These are phyloP conservation scores for Agrilus biguttatus DNA, from an alignment of 2,888 invertebrate genomes.

Conservation along the genomic window DNA sequence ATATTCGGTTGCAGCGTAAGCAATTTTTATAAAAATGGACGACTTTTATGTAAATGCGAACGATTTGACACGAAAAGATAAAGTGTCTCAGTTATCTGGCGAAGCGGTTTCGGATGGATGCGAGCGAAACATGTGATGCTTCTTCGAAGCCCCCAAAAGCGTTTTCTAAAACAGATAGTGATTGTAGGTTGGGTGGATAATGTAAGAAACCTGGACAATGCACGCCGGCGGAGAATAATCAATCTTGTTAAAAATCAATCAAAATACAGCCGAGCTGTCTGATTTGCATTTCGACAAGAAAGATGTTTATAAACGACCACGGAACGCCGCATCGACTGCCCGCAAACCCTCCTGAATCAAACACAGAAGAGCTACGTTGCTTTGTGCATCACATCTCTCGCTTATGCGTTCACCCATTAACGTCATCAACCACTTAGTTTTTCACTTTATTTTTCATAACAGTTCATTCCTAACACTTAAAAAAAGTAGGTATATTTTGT, in stretches of 20 bases:
- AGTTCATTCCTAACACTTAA: not conserved
- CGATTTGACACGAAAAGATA: too few relatives aligned
- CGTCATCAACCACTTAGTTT: not conserved
- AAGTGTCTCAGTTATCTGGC: too few relatives aligned
- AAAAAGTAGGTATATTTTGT: not conserved
- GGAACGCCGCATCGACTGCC: slow-evolving; percentile 24
- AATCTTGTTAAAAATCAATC: slow-evolving; percentile 35
- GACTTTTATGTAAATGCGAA: too few relatives aligned
- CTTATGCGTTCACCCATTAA: not conserved
- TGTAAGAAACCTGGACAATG: slow-evolving; percentile 18
- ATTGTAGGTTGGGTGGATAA: slow-evolving; percentile 3
- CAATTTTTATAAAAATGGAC: too few relatives aligned
- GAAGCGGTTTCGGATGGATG: too few relatives aligned
- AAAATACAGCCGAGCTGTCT: slow-evolving; percentile 31
- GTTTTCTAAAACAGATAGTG: not conserved
- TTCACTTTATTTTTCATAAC: not conserved
- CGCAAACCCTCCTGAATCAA: slow-evolving; percentile 9
- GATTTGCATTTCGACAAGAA: slow-evolving; percentile 34
- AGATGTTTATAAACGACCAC: slow-evolving; percentile 34
- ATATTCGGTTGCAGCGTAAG: too few relatives aligned
- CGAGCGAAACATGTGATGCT: too few relatives aligned
- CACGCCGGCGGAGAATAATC: slow-evolving; percentile 28
- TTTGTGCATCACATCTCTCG: too few relatives aligned
- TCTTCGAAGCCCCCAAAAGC: too few relatives aligned
- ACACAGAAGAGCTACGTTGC: too few relatives aligned